These are phyloP conservation scores for Geothlypis trichas DNA, from an alignment of 2,113 vertebrate species.

Conservation along the genomic window DNA sequence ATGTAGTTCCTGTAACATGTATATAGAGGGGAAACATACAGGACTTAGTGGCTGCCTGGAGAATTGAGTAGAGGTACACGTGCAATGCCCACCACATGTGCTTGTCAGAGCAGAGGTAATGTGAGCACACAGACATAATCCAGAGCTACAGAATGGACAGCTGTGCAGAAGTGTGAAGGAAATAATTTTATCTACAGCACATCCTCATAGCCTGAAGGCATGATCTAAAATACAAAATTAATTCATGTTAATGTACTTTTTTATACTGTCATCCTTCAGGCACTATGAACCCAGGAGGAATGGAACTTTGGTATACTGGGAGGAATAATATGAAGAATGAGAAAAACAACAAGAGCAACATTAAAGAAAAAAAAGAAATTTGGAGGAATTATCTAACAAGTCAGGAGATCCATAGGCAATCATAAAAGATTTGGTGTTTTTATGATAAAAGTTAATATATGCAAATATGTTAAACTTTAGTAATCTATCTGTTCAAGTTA, in stretches of 20 bases:
- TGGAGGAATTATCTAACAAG: neutral
- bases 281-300: neutral
- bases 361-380: neutral
- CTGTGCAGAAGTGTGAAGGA: neutral
- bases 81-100: neutral
- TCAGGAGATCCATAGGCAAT: neutral
- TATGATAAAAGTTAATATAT: neutral
- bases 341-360: neutral
- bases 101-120: neutral
- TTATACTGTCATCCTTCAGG: neutral
- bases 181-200: neutral
- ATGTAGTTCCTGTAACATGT: neutral
- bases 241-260: neutral
- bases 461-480: neutral
- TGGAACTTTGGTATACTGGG: neutral
- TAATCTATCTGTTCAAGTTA: neutral
- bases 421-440: neutral
- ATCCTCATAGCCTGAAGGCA: neutral
- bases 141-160: neutral
- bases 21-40: neutral
- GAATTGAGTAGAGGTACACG: neutral
- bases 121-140: neutral
- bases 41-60: neutral
- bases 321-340: neutral
- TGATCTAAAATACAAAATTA: neutral